Percentiles rank a stretch among this genome's conserved stretches.
Evolutionary conservation across 2,113 vertebrate genomes (phyloP).

Genomic region (Peromyscus californicus): DNA sequence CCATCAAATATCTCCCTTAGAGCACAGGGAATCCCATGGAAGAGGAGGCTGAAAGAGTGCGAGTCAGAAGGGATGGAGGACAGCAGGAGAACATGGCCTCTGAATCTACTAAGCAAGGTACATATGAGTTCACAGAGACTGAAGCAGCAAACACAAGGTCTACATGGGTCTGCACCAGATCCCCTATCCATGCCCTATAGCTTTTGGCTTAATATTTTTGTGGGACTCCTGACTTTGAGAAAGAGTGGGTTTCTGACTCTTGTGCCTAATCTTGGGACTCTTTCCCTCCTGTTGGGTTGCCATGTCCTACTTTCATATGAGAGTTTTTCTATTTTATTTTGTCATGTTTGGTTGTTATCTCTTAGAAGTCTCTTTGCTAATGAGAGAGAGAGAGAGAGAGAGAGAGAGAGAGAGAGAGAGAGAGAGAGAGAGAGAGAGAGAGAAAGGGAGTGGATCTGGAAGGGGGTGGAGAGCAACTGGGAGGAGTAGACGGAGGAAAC

Average conservation of each 20-base stretch:
- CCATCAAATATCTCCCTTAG: too few relatives aligned
- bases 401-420: too few relatives aligned
- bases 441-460: not conserved
- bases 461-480: not conserved
- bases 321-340: not conserved
- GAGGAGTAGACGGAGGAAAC: not conserved
- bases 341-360: not conserved
- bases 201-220: not conserved
- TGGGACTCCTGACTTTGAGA: not conserved
- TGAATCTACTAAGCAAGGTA: not conserved
- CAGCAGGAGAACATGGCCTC: not conserved
- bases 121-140: not conserved
- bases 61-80: too few relatives aligned
- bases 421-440: too few relatives aligned
- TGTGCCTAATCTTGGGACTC: not conserved
- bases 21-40: too few relatives aligned
- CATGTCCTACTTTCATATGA: not conserved
- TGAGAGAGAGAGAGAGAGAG: too few relatives aligned
- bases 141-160: too few relatives aligned
- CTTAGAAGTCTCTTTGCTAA: not conserved
- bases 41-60: too few relatives aligned
- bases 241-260: not conserved
- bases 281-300: not conserved
- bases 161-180: not conserved
- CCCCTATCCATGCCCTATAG: not conserved